Percentiles rank a stretch among this genome's conserved stretches.
Evolutionary conservation across 2,888 invertebrate genomes (phyloP).

Genomic region (Callyntrura guangdongensis): DNA sequence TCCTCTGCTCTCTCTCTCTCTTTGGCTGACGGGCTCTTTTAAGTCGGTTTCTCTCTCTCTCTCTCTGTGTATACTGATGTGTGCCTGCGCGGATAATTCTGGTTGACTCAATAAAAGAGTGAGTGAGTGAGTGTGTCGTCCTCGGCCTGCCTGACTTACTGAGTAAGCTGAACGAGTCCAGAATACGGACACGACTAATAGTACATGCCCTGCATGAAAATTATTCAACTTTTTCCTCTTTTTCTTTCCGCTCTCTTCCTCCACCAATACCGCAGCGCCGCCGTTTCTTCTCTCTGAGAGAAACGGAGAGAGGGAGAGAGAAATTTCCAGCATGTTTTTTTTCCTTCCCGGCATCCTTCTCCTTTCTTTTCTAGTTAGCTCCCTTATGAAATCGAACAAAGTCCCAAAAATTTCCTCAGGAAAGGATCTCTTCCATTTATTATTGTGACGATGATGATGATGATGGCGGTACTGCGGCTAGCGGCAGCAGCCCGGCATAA

Average conservation of each 20-base stretch:
- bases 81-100: not conserved
- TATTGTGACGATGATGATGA: not conserved
- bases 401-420: too few relatives aligned
- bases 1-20: not conserved
- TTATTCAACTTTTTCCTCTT: slow-evolving; percentile 29
- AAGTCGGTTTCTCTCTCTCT: not conserved
- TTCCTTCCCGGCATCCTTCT: not conserved
- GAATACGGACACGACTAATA: slow-evolving; percentile 35
- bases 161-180: slow-evolving; percentile 24
- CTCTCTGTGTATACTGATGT: not conserved
- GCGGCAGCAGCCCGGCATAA: too few relatives aligned
- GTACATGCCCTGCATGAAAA: slow-evolving; percentile 41
- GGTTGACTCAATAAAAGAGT: slow-evolving; percentile 32
- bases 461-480: not conserved
- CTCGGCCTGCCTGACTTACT: not conserved
- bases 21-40: too few relatives aligned
- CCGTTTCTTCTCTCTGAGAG: not conserved
- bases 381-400: not conserved
- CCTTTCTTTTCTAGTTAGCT: not conserved
- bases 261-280: too few relatives aligned
- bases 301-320: too few relatives aligned
- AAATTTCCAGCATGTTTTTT: not conserved
- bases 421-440: too few relatives aligned
- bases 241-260: not conserved
- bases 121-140: not conserved